These are phyloP conservation scores for Autographa pulchrina DNA, from an alignment of 2,888 invertebrate species.

Conservation along the genomic window DNA sequence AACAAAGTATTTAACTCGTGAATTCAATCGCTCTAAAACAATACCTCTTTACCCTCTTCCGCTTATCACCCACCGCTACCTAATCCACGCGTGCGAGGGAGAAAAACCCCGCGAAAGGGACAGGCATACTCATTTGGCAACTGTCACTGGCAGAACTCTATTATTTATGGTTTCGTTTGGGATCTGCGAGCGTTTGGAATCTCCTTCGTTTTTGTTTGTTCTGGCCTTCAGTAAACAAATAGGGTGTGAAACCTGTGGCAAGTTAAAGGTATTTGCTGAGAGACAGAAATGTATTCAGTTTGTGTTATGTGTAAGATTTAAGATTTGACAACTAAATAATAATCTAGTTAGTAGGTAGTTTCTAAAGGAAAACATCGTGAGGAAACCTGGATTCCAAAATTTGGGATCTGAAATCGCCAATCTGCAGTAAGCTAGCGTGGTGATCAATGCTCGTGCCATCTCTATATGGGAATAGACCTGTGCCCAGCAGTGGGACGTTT, in stretches of 20 bases:
- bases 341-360: neutral
- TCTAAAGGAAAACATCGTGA: no score
- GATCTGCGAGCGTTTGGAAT: constrained; percentile 40
- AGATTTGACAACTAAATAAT: neutral
- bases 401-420: no score
- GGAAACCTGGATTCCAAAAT: no score
- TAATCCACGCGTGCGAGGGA: constrained; percentile 54
- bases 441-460: no score
- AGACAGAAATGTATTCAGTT: constrained; percentile 1
- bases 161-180: constrained; percentile 77
- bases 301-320: neutral
- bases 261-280: neutral
- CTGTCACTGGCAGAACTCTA: constrained; percentile 80
- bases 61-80: constrained; percentile 14
- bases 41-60: constrained; percentile 19
- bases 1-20: no score
- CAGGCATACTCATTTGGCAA: constrained; percentile 77
- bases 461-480: no score
- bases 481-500: no score
- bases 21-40: no score
- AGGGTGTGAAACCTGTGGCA: neutral
- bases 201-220: constrained; percentile 36
- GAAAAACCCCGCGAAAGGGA: constrained; percentile 63
- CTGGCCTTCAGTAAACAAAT: constrained; percentile 32
- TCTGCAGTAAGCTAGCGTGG: no score